A percentile compares a stretch with the other conserved stretches of the same genome.
phyloP scores from a whole-genome alignment of 2,797 vertebrate genomes.

The Coreius guichenoti region DNA sequence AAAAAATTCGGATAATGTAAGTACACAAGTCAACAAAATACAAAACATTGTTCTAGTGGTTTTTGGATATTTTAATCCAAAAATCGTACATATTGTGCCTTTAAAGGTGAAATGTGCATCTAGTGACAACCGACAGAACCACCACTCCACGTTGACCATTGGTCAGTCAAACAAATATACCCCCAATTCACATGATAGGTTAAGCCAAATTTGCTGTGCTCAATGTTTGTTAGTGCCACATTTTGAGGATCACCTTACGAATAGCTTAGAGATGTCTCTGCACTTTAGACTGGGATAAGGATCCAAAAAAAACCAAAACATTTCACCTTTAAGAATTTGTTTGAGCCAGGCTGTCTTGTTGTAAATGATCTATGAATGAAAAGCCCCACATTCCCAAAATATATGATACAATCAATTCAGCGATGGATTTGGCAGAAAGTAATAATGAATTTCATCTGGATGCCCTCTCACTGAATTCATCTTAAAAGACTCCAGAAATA shows the following conservation, averaged over 20 bases:
- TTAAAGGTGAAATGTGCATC: not conserved
- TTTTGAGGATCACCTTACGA: not conserved
- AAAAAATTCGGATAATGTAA: too few species aligned
- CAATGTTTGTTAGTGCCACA: not conserved
- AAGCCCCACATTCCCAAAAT: constrained; percentile 2
- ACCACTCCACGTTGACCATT: not conserved
- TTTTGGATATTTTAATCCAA: too few species aligned
- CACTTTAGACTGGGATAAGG: not conserved
- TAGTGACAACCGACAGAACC: not conserved
- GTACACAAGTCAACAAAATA: too few species aligned
- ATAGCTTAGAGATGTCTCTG: not conserved
- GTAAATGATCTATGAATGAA: not conserved
- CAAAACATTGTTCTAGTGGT: too few species aligned
- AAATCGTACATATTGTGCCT: too few species aligned
- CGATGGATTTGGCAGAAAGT: constrained; percentile 3
- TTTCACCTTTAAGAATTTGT: not conserved
- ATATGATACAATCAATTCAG: not conserved
- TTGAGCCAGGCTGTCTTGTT: not conserved
- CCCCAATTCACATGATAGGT: not conserved
- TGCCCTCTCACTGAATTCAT: constrained; percentile 5
- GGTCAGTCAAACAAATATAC: not conserved
- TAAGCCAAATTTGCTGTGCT: not conserved
- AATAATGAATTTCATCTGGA: not conserved
- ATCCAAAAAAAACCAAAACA: not conserved
- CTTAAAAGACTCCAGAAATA: constrained; percentile 16